A percentile compares a stretch with the other conserved stretches of the same genome.
Evolutionary conservation across 2,888 invertebrate genomes (phyloP).

Genomic region (Drosophila planitibia): DNA sequence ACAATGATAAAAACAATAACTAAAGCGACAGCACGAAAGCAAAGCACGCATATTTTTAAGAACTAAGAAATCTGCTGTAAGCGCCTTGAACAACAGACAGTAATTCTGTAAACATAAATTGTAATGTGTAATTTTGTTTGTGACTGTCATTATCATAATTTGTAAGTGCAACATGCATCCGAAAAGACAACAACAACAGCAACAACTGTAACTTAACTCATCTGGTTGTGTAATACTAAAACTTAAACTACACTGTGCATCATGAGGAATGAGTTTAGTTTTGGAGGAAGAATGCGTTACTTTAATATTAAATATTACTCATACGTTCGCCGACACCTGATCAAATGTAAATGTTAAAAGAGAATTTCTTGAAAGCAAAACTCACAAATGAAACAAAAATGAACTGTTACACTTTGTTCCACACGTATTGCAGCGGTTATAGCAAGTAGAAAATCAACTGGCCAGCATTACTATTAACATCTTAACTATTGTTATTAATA

Average conservation of each 20-base stretch:
- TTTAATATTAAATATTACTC: slow-evolving; percentile 50
- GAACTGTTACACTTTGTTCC: slow-evolving; percentile 55
- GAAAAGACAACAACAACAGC: slow-evolving; percentile 50
- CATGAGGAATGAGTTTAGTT: slow-evolving; percentile 19
- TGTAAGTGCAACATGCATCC: slow-evolving; percentile 47
- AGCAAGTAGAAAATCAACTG: slow-evolving; percentile 24
- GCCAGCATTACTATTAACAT: slow-evolving; percentile 4
- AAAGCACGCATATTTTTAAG: slow-evolving; percentile 43
- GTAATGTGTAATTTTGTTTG: slow-evolving; percentile 45
- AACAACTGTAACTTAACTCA: slow-evolving; percentile 45
- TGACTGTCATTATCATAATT: slow-evolving; percentile 38
- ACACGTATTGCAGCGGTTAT: slow-evolving; percentile 49
- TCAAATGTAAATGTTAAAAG: slow-evolving; percentile 35
- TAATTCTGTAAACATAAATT: slow-evolving; percentile 39
- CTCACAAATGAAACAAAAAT: slow-evolving; percentile 16
- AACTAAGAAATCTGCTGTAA: slow-evolving; percentile 38
- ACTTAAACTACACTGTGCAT: slow-evolving; percentile 22
- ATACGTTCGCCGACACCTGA: slow-evolving; percentile 34
- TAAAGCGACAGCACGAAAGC: slow-evolving; percentile 24
- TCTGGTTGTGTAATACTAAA: slow-evolving; percentile 45
- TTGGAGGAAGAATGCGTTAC: slow-evolving; percentile 40
- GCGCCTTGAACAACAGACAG: slow-evolving; percentile 41
- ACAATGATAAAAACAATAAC: slow-evolving; percentile 20
- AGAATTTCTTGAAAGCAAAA: slow-evolving; percentile 9
- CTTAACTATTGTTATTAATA: background rate